phyloP scores from a whole-genome alignment of 2,797 vertebrate genomes.

The Bradypodion ventrale region DNA sequence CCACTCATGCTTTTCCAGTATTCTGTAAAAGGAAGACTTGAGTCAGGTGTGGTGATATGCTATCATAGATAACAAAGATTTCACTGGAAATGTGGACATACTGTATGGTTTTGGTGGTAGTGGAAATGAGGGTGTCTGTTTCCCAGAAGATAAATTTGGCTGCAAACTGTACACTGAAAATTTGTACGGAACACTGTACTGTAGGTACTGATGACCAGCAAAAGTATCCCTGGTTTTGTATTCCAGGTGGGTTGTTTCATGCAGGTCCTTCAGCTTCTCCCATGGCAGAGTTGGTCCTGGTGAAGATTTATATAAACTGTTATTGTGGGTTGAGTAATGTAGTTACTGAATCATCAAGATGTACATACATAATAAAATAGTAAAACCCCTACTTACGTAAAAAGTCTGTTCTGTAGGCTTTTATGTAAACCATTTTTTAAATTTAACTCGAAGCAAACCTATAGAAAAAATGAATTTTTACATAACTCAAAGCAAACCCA shows the following conservation, averaged over 20 bases:
- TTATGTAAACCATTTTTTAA: too few relatives aligned
- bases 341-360: too few relatives aligned
- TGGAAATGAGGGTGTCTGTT: not conserved
- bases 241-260: not conserved
- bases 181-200: not conserved
- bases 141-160: not conserved
- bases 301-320: too few relatives aligned
- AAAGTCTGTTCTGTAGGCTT: too few relatives aligned
- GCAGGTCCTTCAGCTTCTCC: not conserved
- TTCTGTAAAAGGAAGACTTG: not conserved
- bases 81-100: not conserved
- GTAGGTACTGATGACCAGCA: too few relatives aligned
- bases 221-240: not conserved
- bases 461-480: too few relatives aligned
- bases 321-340: too few relatives aligned
- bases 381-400: too few relatives aligned
- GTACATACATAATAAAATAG: too few relatives aligned
- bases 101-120: not conserved
- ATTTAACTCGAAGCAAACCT: too few relatives aligned
- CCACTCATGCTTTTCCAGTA: not conserved
- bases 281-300: not conserved
- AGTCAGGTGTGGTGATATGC: not conserved
- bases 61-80: not conserved
- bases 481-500: too few relatives aligned
- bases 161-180: not conserved